Base-by-base conservation (phyloP, 2,888 invertebrate genomes). In the Microctonus brassicae region DNA sequence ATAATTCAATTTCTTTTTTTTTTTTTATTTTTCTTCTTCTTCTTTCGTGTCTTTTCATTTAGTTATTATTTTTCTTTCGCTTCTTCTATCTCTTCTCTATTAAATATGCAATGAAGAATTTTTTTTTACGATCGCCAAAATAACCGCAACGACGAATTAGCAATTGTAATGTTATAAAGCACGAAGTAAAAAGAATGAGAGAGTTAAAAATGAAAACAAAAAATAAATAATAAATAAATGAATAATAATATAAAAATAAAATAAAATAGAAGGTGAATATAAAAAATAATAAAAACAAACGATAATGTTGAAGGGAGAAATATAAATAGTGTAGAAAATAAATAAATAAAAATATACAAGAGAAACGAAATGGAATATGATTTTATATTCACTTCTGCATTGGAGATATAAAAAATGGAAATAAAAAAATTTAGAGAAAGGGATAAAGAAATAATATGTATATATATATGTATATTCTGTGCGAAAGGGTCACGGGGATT, bases 101-200 rank as follows among this genome's bases (percentile, higher is more conserved):
- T n/a, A n/a, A n/a, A 52, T 42, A 61, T 64, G 62, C 39, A 36
- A 47, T 47, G 24, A 5, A n/a, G 13, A 4, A 4, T n/a, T n/a
- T 39, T n/a, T 13, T 39, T 83, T 83, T 85, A 77, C 78, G 61
- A 72, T 69, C 63, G 58, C 76, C 67, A 69, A 67, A 78, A 76
- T 80, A 79, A 82, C 82, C 80, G 81, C 83, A 83, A 80, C 81
- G 76, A 69, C 73, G 82, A 85, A 86, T 86, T 86, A 85, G 85
- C 86, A 86, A 86, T 86, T 85, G 85, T 85, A 86, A 86, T 86
- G 84, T 82, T 84, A 84, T 83, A 83, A 83, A 82, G 79, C 78
- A 79, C 75, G 77, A 77, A 69, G 72, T 76, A 60, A 72, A 74
- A 75, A 78, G 58, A 70, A 76, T 67, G 70, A 73, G 73, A 73